phyloP scores from a whole-genome alignment of 2,888 invertebrate species.

The Tiliacea aurago region DNA sequence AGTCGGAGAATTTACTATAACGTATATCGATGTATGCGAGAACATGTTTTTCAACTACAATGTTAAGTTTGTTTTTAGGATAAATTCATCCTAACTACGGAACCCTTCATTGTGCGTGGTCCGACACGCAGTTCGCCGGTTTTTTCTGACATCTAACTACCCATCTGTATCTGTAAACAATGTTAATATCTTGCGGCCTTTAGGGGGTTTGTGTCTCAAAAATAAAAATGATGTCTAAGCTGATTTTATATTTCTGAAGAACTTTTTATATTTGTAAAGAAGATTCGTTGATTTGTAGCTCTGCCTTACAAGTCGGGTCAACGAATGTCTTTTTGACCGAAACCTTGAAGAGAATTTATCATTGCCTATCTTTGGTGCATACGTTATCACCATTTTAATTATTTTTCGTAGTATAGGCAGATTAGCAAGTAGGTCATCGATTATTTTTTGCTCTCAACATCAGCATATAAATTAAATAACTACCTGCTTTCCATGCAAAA shows the following conservation, averaged over 20 bases:
- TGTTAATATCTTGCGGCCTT: too few relatives aligned
- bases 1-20: too few relatives aligned
- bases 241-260: neutral
- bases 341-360: too few relatives aligned
- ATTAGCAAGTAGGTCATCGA: neutral
- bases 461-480: slow-evolving; percentile 49
- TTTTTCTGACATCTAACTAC: too few relatives aligned
- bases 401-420: neutral
- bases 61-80: too few relatives aligned
- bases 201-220: neutral
- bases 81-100: too few relatives aligned
- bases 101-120: too few relatives aligned
- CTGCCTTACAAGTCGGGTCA: neutral
- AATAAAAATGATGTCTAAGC: neutral
- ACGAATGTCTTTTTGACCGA: neutral
- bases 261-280: neutral
- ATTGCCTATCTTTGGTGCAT: neutral
- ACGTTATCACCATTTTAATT: neutral
- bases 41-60: too few relatives aligned
- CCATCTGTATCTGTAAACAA: too few relatives aligned
- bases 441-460: slow-evolving; percentile 27
- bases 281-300: neutral
- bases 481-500: slow-evolving; percentile 28
- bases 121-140: too few relatives aligned
- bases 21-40: too few relatives aligned